A percentile compares a stretch with the other conserved stretches of the same genome.
phyloP scores from a whole-genome alignment of 2,113 vertebrate species.

The Desmodus rotundus region DNA sequence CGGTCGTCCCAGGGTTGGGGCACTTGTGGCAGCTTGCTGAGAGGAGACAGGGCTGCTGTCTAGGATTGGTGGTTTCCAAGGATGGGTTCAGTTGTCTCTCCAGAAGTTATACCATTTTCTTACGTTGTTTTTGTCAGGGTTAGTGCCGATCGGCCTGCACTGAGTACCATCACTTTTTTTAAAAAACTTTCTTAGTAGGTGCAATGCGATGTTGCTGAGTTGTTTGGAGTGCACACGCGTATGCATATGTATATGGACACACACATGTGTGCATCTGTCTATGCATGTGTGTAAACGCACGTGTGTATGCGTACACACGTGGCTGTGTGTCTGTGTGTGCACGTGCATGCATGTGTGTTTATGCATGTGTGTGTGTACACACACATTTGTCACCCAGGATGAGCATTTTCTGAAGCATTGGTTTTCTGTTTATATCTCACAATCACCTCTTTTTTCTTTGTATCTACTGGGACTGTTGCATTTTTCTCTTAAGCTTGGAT shows the following conservation, averaged over 20 bases:
- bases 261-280: rapidly evolving
- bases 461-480: not conserved
- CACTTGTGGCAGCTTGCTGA: not conserved
- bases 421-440: not conserved
- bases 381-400: not conserved
- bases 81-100: not conserved
- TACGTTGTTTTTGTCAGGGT: not conserved
- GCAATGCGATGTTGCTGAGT: not conserved
- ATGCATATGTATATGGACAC: not conserved
- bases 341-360: too few relatives aligned
- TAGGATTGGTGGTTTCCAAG: not conserved
- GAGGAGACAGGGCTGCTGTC: not conserved
- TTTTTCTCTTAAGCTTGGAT: not conserved
- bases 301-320: not conserved
- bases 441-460: not conserved
- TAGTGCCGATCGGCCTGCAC: not conserved
- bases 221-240: not conserved
- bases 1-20: not conserved
- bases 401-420: not conserved
- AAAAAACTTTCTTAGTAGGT: not conserved
- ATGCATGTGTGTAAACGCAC: too few relatives aligned
- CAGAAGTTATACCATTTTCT: not conserved
- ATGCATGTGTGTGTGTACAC: not conserved
- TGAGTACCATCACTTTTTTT: not conserved
- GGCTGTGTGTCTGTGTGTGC: too few relatives aligned